Conservation (phyloP, 2,888 invertebrate genomes). For the Bombylius discolor region DNA sequence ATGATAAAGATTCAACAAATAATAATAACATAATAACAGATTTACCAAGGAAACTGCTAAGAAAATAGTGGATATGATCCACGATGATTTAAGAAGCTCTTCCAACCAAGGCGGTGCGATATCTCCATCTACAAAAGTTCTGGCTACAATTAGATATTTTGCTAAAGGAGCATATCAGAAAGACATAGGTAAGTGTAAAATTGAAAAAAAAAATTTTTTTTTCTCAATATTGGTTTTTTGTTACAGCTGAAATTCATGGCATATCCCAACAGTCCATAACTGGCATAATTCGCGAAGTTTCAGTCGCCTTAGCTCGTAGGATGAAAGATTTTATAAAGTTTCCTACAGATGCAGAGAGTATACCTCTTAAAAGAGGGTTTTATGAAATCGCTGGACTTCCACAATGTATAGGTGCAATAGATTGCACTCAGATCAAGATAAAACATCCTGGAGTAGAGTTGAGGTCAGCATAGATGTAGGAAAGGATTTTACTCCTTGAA, state of each 20-base stretch:
- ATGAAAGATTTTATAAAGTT: background rate
- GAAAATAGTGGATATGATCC: no score
- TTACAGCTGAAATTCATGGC: background rate
- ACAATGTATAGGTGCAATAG: background rate
- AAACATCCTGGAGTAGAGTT: slow-evolving; percentile 2
- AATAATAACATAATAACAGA: no score
- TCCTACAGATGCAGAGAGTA: background rate
- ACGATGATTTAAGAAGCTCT: no score
- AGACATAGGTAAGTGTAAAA: slow-evolving; percentile 12
- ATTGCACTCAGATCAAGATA: background rate
- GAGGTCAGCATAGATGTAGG: background rate
- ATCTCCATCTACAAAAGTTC: no score
- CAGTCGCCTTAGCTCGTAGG: background rate
- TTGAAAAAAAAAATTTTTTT: slow-evolving; percentile 1
- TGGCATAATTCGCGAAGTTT: background rate
- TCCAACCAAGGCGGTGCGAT: no score
- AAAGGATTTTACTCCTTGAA: slow-evolving; percentile 1
- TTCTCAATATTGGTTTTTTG: background rate
- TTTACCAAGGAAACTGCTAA: no score
- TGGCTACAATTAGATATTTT: no score
- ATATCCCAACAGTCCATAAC: background rate
- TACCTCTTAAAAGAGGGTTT: background rate
- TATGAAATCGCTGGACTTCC: background rate
- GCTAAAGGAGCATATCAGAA: no score
- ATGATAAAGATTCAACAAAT: no score